Conservation (phyloP, 2,888 invertebrate species). For the Brachypalpus laphriformis region DNA sequence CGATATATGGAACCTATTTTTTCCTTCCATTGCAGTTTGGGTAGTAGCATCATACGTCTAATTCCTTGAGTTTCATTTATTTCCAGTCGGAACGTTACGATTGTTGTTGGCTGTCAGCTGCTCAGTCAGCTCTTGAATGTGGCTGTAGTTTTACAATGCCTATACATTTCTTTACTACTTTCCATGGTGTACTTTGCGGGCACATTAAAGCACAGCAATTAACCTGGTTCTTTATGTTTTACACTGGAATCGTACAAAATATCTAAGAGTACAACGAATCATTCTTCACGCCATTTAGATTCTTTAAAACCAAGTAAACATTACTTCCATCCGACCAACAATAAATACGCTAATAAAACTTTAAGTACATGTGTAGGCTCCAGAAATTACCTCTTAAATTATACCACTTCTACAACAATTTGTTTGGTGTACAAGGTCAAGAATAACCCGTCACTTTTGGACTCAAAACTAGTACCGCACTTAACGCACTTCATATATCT, state of each 20-base stretch:
- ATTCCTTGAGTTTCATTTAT: no score
- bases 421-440: conserved; percentile 32
- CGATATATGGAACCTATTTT: no score
- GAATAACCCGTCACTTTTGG: conserved; percentile 26
- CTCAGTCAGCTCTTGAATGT: no score
- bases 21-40: no score
- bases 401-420: conserved; percentile 1
- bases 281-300: neutral
- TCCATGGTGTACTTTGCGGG: no score
- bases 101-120: no score
- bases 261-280: neutral
- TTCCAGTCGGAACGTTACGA: no score
- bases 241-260: neutral
- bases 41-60: no score
- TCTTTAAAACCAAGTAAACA: neutral
- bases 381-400: neutral
- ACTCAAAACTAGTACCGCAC: conserved; percentile 18
- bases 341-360: neutral
- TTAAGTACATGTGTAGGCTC: neutral
- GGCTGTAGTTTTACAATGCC: no score
- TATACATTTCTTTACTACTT: no score
- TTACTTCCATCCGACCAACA: neutral
- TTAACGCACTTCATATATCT: conserved; percentile 21
- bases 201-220: no score
- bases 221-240: neutral